These are phyloP conservation scores for Psylliodes chrysocephalus DNA, from an alignment of 2,888 invertebrate genomes.

Conservation along the genomic window DNA sequence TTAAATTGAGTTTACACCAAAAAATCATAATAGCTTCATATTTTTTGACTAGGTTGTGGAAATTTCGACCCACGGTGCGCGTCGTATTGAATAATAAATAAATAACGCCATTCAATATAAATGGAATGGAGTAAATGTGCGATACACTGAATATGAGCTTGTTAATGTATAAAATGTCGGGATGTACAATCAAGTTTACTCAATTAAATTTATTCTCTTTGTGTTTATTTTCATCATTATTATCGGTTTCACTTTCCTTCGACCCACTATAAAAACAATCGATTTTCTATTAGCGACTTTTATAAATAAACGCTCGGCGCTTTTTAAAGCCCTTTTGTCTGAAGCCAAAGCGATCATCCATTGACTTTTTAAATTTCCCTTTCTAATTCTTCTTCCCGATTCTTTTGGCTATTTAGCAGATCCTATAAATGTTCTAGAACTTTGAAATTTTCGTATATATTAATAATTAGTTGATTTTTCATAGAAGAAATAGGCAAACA, in stretches of 20 bases:
- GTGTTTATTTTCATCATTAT: conserved; percentile 29
- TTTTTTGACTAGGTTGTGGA: too few relatives aligned
- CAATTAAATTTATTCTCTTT: conserved; percentile 31
- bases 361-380: too few relatives aligned
- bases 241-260: conserved; percentile 28
- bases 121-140: conserved; percentile 25
- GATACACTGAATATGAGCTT: conserved; percentile 11
- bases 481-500: too few relatives aligned
- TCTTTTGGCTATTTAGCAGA: too few relatives aligned
- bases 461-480: too few relatives aligned
- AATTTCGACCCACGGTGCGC: too few relatives aligned
- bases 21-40: too few relatives aligned
- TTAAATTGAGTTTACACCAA: too few relatives aligned
- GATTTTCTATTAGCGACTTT: conserved; percentile 17
- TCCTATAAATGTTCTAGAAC: too few relatives aligned
- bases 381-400: too few relatives aligned
- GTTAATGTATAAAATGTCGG: conserved; percentile 11
- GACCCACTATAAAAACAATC: conserved; percentile 19
- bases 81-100: conserved; percentile 43
- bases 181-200: conserved; percentile 6
- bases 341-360: too few relatives aligned
- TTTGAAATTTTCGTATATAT: too few relatives aligned
- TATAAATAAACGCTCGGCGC: not conserved
- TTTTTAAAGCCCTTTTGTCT: not conserved
- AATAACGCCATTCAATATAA: conserved; percentile 35